Conservation (phyloP, 1,140 invertebrate genomes). For the Bemisia tabaci region DNA sequence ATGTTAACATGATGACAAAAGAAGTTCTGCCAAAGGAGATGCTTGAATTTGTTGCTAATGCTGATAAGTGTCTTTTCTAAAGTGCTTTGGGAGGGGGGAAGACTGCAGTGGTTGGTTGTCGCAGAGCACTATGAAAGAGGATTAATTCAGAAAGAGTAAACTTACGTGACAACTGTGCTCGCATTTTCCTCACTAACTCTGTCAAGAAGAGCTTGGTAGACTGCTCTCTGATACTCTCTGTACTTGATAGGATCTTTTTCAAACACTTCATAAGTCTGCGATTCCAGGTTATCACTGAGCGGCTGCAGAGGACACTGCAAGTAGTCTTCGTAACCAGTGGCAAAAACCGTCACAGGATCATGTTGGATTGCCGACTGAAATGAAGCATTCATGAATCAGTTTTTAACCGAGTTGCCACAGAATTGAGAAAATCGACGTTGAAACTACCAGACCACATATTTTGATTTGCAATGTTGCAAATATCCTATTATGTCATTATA, state of each 20-base stretch:
- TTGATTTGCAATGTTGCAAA: too few species aligned
- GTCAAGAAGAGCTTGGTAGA: slow-evolving; percentile 55
- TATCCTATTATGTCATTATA: too few species aligned
- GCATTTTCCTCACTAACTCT: slow-evolving; percentile 25
- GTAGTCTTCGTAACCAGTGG: slow-evolving; percentile 79
- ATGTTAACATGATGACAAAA: too few species aligned
- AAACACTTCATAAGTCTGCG: slow-evolving; percentile 94
- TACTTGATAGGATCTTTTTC: slow-evolving; percentile 98
- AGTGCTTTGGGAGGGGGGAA: not conserved
- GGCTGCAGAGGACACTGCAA: slow-evolving; percentile 85
- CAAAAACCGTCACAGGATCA: slow-evolving; percentile 44
- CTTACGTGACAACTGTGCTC: not conserved
- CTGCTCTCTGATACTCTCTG: slow-evolving; percentile 74
- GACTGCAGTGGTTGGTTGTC: not conserved
- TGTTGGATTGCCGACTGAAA: slow-evolving; percentile 17
- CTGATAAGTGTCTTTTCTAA: too few species aligned
- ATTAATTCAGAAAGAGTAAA: too few species aligned
- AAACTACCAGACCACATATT: too few species aligned
- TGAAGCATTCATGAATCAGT: not conserved
- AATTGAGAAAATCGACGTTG: slow-evolving; percentile 1
- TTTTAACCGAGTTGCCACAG: not conserved
- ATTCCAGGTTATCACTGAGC: slow-evolving; percentile 88
- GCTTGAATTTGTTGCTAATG: too few species aligned
- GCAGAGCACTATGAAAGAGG: too few species aligned
- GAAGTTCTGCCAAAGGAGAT: too few species aligned